phyloP scores from a whole-genome alignment of 2,797 vertebrate genomes.

The Ambastaia sidthimunki region DNA sequence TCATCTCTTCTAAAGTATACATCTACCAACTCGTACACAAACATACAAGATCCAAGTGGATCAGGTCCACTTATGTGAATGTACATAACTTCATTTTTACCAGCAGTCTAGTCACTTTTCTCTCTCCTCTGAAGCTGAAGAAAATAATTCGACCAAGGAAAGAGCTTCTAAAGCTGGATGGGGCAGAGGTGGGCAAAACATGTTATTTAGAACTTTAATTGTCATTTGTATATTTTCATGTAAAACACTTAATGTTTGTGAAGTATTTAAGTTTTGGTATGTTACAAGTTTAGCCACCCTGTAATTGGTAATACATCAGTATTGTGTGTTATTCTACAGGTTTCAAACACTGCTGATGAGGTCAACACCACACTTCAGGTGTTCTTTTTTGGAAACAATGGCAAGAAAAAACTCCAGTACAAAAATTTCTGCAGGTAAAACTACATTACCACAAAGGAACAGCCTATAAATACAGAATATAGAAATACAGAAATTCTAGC shows the following conservation, averaged over 20 bases:
- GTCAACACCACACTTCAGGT: slow-evolving; percentile 89
- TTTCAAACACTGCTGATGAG: slow-evolving; percentile 68
- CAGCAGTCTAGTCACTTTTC: not conserved
- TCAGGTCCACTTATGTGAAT: not conserved
- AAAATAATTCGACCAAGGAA: slow-evolving; percentile 90
- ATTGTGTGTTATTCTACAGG: slow-evolving; percentile 67
- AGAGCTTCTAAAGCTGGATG: slow-evolving; percentile 60
- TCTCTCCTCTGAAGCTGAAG: slow-evolving; percentile 83
- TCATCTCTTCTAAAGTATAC: not conserved
- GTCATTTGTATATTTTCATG: not conserved
- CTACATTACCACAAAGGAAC: no score
- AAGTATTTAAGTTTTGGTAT: no score
- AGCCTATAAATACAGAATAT: no score
- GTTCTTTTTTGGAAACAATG: slow-evolving; percentile 90
- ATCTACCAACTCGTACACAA: not conserved
- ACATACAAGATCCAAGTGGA: not conserved
- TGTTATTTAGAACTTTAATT: not conserved
- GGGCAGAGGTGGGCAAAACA: slow-evolving; percentile 65
- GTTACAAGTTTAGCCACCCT: no score
- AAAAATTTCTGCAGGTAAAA: slow-evolving; percentile 87
- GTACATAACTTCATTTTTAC: not conserved
- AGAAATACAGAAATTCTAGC: no score
- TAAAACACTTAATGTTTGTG: no score
- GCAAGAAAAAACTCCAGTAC: slow-evolving; percentile 88
- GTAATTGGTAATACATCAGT: not conserved